Conservation (phyloP, 2,113 vertebrate genomes). For the Nicator chloris region DNA sequence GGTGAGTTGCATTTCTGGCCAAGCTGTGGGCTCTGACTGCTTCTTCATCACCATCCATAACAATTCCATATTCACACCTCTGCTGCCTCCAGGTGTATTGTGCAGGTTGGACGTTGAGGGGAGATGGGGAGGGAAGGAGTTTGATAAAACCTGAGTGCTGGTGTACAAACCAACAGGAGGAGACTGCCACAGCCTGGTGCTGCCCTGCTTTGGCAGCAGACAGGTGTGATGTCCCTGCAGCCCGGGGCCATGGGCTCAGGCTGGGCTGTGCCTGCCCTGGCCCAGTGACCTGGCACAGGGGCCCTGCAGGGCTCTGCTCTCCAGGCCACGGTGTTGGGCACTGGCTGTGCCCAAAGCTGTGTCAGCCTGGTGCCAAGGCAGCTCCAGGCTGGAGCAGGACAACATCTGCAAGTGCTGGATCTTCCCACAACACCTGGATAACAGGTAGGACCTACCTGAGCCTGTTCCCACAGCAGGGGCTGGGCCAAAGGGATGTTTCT, state of each 20-base stretch:
- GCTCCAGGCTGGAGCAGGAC: neutral
- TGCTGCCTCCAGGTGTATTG: neutral
- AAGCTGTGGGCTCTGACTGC: neutral
- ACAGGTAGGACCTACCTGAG: rapidly evolving
- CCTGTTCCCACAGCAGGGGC: neutral
- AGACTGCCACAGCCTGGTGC: too few relatives aligned
- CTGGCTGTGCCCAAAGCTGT: neutral
- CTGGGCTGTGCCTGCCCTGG: neutral
- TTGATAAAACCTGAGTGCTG: neutral
- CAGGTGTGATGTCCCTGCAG: neutral
- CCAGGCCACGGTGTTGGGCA: rapidly evolving
- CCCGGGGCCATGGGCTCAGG: rapidly evolving
- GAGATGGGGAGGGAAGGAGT: neutral
- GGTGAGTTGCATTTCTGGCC: neutral
- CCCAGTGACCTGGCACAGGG: neutral
- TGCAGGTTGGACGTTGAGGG: neutral
- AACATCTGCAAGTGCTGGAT: neutral
- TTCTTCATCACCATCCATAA: rapidly evolving
- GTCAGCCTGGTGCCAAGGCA: neutral
- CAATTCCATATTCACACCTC: neutral
- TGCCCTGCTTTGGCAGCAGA: too few relatives aligned
- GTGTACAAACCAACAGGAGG: neutral
- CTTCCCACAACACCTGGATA: neutral
- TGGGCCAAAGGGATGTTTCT: neutral
- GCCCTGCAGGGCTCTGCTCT: neutral